Conservation (phyloP, 1,140 invertebrate species). For the Magallana gigas region DNA sequence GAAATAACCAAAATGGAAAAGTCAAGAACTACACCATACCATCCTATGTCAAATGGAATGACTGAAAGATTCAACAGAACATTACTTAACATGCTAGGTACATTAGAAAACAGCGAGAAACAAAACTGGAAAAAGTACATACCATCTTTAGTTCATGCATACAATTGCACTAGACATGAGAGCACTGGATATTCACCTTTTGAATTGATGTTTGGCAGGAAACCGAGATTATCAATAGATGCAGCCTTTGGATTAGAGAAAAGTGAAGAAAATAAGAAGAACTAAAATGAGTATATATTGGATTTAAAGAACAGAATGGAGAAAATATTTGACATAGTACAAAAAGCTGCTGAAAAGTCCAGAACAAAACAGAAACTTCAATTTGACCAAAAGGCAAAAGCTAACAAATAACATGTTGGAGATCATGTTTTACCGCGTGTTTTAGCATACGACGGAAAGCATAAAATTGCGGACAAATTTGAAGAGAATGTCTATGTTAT, state of each 20-base stretch:
- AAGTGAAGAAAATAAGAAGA: background rate
- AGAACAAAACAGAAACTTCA: background rate
- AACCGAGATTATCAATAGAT: background rate
- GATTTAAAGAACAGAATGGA: background rate
- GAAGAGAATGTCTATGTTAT: background rate
- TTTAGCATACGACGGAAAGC: background rate
- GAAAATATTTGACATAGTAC: background rate
- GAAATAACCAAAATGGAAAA: too few relatives aligned
- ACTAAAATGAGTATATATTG: background rate
- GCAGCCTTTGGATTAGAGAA: background rate
- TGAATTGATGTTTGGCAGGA: background rate
- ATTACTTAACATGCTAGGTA: background rate
- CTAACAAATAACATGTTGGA: background rate
- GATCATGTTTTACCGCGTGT: background rate
- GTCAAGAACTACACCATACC: background rate
- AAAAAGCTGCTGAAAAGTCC: background rate
- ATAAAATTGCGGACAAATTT: background rate
- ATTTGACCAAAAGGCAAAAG: background rate
- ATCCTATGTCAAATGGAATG: background rate
- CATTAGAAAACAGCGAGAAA: background rate
- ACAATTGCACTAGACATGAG: conserved; percentile 15
- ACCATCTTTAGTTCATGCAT: background rate
- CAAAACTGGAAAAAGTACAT: background rate
- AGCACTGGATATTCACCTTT: background rate
- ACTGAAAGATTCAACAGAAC: background rate